Evolutionary conservation across 2,113 vertebrate genomes (phyloP).

Genomic region (Eulacestoma nigropectus): DNA sequence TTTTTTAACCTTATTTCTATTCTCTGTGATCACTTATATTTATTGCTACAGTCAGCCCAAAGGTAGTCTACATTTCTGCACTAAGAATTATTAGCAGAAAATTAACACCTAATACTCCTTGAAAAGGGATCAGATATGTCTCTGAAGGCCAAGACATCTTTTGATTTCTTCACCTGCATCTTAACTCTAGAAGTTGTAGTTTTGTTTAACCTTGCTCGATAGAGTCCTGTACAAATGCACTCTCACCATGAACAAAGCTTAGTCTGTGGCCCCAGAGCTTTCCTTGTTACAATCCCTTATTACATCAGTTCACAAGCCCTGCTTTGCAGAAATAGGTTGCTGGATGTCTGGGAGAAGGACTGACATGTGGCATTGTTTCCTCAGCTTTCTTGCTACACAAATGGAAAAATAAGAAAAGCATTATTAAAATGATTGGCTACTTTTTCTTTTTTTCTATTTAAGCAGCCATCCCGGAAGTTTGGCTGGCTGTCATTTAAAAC

Average conservation of each 20-base stretch:
- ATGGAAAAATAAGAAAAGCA: background rate
- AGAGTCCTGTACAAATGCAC: background rate
- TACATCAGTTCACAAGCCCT: background rate
- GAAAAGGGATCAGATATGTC: background rate
- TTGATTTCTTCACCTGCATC: background rate
- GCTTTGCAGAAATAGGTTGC: background rate
- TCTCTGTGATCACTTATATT: background rate
- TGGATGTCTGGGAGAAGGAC: background rate
- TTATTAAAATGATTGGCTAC: background rate
- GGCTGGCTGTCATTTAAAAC: background rate
- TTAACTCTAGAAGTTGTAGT: background rate
- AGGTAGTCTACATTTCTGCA: background rate
- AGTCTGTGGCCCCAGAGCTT: background rate
- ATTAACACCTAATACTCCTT: background rate
- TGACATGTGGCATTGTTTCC: background rate
- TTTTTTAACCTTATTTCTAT: background rate
- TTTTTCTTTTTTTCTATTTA: background rate
- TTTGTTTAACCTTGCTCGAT: background rate
- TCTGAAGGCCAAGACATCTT: background rate
- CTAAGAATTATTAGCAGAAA: background rate
- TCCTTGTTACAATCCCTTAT: background rate
- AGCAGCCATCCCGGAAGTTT: background rate
- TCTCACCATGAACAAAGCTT: background rate
- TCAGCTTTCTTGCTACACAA: background rate
- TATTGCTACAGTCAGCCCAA: background rate